Conservation (phyloP, 2,888 invertebrate genomes). For the Rhabditoides inermis region DNA sequence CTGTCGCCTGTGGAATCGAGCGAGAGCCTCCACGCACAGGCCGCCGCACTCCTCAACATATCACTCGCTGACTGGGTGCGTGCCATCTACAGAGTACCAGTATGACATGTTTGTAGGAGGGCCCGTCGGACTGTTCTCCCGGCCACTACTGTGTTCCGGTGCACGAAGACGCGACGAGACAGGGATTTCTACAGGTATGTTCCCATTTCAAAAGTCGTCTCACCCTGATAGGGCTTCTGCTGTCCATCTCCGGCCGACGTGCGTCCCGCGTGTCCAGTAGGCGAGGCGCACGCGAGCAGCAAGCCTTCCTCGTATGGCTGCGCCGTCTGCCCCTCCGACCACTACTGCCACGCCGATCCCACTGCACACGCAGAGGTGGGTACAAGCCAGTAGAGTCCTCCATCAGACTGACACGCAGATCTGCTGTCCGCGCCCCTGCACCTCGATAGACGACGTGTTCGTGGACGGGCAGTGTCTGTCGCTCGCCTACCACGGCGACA, state of each 20-base stretch:
- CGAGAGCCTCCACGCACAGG: neutral
- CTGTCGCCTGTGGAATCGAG: too few species aligned
- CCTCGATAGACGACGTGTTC: conserved; percentile 47
- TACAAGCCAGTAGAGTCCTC: neutral
- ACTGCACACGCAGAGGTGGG: conserved; percentile 11
- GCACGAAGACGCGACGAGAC: conserved; percentile 38
- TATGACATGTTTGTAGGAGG: too few species aligned
- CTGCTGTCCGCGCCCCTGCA: conserved; percentile 49
- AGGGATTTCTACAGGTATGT: conserved; percentile 28
- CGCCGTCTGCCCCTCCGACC: conserved; percentile 36
- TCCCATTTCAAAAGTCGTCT: neutral
- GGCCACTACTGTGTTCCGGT: conserved; percentile 45
- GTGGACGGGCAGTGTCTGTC: conserved; percentile 45
- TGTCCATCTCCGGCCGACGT: conserved; percentile 43
- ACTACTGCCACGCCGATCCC: conserved; percentile 44
- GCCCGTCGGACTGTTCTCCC: conserved; percentile 33
- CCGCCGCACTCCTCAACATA: neutral
- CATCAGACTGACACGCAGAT: conserved; percentile 22
- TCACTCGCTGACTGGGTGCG: conserved; percentile 2
- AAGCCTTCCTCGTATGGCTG: conserved; percentile 19
- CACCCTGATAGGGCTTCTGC: conserved; percentile 36
- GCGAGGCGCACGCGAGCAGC: conserved; percentile 37
- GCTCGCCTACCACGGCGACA: conserved; percentile 42
- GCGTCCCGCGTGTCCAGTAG: conserved; percentile 43
- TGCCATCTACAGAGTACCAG: too few species aligned